Evolutionary conservation across 1,140 invertebrate genomes (phyloP).

Genomic region (Drosophila punjabiensis): DNA sequence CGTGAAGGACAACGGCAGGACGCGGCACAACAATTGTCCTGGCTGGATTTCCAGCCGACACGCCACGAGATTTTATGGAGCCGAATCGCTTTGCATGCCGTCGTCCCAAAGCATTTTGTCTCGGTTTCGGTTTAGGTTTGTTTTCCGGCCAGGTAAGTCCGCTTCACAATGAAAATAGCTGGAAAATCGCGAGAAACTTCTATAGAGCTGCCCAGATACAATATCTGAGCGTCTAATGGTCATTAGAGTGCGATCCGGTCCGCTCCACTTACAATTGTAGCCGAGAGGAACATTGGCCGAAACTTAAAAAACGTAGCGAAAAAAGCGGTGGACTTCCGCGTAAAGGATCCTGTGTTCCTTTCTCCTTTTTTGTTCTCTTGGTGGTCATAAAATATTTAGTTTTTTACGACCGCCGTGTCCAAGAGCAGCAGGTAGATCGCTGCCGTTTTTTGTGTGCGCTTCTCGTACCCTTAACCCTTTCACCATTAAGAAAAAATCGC

Average conservation of each 20-base stretch:
- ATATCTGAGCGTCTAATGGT: conserved; percentile 35
- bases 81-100: conserved; percentile 33
- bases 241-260: conserved; percentile 41
- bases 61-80: conserved; percentile 43
- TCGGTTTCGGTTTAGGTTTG: conserved; percentile 37
- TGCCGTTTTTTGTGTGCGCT: conserved; percentile 53
- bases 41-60: conserved; percentile 37
- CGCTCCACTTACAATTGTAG: conserved; percentile 71
- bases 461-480: conserved; percentile 60
- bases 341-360: conserved; percentile 45
- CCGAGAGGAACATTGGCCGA: conserved; percentile 3
- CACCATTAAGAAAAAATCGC: conserved; percentile 72
- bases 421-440: conserved; percentile 15
- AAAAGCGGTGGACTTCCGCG: conserved; percentile 61
- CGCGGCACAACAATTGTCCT: conserved; percentile 33
- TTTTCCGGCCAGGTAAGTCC: conserved; percentile 61
- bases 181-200: conserved; percentile 79
- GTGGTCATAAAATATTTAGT: conserved; percentile 71
- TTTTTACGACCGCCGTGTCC: conserved; percentile 56
- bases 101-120: conserved; percentile 19
- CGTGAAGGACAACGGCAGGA: conserved; percentile 69
- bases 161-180: conserved; percentile 73
- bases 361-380: conserved; percentile 23
- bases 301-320: conserved; percentile 40
- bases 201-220: conserved; percentile 10